Conservation (phyloP, 2,888 invertebrate genomes). For the Macrosoma leucophasiata region DNA sequence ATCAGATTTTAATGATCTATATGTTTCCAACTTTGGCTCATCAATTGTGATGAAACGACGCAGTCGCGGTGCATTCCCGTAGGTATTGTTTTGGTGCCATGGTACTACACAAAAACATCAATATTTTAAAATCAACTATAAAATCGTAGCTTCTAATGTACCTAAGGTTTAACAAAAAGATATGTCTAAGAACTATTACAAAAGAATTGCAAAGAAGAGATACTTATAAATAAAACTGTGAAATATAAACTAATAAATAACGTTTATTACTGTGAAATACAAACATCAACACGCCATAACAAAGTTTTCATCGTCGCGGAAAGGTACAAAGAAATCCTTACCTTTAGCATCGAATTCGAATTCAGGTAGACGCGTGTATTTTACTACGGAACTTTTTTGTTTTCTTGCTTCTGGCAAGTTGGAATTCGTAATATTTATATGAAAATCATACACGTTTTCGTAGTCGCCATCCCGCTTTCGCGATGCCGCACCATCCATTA, state of each 20-base stretch:
- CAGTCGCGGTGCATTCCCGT: slow-evolving; percentile 42
- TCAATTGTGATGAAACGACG: slow-evolving; percentile 49
- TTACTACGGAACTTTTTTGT: slow-evolving; percentile 48
- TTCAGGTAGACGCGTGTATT: slow-evolving; percentile 60
- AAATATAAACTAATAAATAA: slow-evolving; percentile 5
- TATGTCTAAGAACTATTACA: too few species aligned
- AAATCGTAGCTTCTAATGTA: background rate
- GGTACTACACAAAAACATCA: slow-evolving; percentile 31
- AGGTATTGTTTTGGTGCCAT: slow-evolving; percentile 42
- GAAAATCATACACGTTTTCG: slow-evolving; percentile 40
- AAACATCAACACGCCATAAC: too few species aligned
- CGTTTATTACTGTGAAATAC: background rate
- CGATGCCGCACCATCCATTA: slow-evolving; percentile 62
- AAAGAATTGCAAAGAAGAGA: too few species aligned
- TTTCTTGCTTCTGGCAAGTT: slow-evolving; percentile 34
- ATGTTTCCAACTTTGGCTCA: slow-evolving; percentile 35
- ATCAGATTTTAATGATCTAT: slow-evolving; percentile 41
- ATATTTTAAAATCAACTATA: background rate
- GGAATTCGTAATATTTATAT: slow-evolving; percentile 39
- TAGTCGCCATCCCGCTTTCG: slow-evolving; percentile 39
- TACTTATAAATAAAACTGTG: background rate
- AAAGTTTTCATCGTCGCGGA: too few species aligned
- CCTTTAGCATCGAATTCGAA: slow-evolving; percentile 47
- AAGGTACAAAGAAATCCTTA: slow-evolving; percentile 28
- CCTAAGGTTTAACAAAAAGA: slow-evolving; percentile 1